Evolutionary conservation across 2,888 invertebrate genomes (phyloP).

Genomic region (Teinopalpus imperialis): DNA sequence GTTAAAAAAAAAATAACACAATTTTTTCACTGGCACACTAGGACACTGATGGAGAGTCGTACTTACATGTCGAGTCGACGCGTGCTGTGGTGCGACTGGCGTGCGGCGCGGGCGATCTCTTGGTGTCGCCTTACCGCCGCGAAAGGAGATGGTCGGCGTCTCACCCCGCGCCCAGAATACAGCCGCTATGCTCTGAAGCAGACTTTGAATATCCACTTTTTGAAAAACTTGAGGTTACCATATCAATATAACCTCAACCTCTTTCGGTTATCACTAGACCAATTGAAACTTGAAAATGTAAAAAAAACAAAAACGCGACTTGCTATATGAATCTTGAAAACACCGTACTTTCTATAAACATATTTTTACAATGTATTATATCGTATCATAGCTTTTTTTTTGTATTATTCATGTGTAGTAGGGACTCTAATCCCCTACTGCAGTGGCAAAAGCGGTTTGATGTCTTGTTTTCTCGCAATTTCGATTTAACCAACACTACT

Average conservation of each 20-base stretch:
- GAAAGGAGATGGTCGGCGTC: conserved; percentile 69
- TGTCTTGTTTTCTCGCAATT: no score
- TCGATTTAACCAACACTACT: no score
- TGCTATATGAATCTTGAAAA: no score
- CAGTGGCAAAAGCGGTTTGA: no score
- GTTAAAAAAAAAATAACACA: conserved; percentile 50
- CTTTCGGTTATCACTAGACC: conserved; percentile 5
- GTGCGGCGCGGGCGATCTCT: conserved; percentile 52
- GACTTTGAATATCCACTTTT: conserved; percentile 33
- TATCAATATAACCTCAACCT: conserved; percentile 20
- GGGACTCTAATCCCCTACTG: no score
- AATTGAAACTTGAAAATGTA: neutral
- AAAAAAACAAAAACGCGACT: no score
- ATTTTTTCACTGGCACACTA: conserved; percentile 61
- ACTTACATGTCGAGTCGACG: conserved; percentile 83
- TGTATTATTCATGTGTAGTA: no score
- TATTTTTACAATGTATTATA: no score
- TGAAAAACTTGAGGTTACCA: conserved; percentile 25
- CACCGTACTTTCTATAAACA: no score
- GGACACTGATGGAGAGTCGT: conserved; percentile 59
- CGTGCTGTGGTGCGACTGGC: conserved; percentile 81
- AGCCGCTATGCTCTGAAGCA: conserved; percentile 44
- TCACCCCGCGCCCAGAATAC: conserved; percentile 65
- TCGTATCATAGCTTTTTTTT: no score
- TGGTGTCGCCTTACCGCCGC: conserved; percentile 79